Evolutionary conservation across 2,888 invertebrate genomes (phyloP).

Genomic region (Hydrotaea diabolus): DNA sequence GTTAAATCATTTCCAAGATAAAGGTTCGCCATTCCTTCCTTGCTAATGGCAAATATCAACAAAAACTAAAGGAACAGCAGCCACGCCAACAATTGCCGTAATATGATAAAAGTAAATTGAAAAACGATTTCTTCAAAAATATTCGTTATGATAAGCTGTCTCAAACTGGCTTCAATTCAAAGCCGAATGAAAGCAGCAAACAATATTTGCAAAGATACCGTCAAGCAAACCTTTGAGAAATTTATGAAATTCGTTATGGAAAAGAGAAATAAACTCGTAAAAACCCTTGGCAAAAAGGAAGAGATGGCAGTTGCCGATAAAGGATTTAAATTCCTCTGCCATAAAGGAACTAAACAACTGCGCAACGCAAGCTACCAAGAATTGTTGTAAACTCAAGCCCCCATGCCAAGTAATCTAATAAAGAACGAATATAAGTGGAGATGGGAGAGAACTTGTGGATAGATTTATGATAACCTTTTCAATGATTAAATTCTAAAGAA

Average conservation of each 20-base stretch:
- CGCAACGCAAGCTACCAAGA: background rate
- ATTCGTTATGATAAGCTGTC: background rate
- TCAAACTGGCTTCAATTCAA: background rate
- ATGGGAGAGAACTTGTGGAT: background rate
- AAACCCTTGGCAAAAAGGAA: conserved; percentile 10
- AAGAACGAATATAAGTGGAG: background rate
- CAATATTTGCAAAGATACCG: background rate
- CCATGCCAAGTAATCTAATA: conserved; percentile 39
- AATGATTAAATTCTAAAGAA: conserved; percentile 43
- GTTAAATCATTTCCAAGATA: background rate
- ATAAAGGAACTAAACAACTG: conserved; percentile 9
- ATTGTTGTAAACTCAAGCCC: conserved; percentile 28
- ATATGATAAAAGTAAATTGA: conserved; percentile 2
- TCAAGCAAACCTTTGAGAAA: background rate
- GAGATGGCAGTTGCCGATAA: conserved; percentile 1
- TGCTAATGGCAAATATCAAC: background rate
- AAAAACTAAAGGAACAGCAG: background rate
- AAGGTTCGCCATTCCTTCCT: conserved; percentile 4
- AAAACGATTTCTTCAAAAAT: background rate
- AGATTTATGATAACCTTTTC: conserved; percentile 50
- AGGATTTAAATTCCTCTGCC: conserved; percentile 13
- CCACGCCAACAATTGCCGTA: background rate
- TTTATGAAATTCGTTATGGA: conserved; percentile 11
- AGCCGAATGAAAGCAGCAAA: background rate
- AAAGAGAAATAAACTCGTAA: conserved; percentile 8